phyloP scores from a whole-genome alignment of 2,888 invertebrate genomes.

The Ennomos fuscantarius region DNA sequence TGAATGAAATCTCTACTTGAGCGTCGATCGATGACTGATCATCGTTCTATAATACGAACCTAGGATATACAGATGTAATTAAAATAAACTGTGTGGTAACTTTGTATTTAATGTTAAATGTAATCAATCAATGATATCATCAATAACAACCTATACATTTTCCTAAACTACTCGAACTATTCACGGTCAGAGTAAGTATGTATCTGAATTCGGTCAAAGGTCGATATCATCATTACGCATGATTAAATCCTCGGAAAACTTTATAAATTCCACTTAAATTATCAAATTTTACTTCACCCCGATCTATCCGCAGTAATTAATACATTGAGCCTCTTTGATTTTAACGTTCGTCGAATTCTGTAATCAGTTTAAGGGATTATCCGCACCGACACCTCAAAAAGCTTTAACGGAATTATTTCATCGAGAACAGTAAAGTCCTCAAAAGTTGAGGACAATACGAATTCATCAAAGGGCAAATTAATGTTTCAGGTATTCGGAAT shows the following conservation, averaged over 20 bases:
- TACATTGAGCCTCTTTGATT: constrained; percentile 42
- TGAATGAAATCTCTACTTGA: too few species aligned
- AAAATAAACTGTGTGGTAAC: too few species aligned
- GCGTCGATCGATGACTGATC: too few species aligned
- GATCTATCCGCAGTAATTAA: constrained; percentile 39
- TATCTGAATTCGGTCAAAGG: constrained; percentile 4
- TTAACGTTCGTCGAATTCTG: constrained; percentile 37
- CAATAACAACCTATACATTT: not conserved
- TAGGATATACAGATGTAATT: too few species aligned
- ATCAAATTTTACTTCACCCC: constrained; percentile 34
- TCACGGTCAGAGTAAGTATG: constrained; percentile 2
- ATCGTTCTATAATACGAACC: too few species aligned
- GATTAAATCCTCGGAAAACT: constrained; percentile 37
- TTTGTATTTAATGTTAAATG: not conserved
- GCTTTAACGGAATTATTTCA: constrained; percentile 30
- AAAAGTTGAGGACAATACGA: constrained; percentile 31
- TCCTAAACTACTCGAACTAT: constrained; percentile 6
- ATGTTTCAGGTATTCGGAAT: constrained; percentile 74
- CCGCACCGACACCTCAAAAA: constrained; percentile 34
- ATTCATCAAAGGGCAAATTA: constrained; percentile 30
- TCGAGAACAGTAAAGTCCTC: constrained; percentile 27
- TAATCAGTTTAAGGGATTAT: constrained; percentile 40
- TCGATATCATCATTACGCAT: constrained; percentile 24
- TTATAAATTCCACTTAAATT: constrained; percentile 36
- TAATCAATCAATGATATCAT: constrained; percentile 1